A percentile compares a stretch with the other conserved stretches of the same genome.
Conservation (phyloP, 2,797 vertebrate species). For the Periophthalmus magnuspinnatus region DNA sequence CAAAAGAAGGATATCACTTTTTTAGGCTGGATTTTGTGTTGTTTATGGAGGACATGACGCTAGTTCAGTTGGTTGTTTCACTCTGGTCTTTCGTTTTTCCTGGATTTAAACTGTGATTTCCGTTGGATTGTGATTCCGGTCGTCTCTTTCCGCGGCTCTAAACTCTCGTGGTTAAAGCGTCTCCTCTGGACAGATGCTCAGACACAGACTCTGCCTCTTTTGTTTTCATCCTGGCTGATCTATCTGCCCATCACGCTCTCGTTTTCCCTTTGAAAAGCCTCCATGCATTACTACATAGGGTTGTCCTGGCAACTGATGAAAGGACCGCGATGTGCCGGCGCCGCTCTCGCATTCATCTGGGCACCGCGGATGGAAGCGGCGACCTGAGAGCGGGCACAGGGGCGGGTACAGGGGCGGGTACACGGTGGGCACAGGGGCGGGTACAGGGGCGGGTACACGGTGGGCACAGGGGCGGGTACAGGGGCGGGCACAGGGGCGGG, state of each 20-base stretch:
- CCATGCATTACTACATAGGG: slow-evolving; percentile 36
- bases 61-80: no score
- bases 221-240: slow-evolving; percentile 3
- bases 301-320: slow-evolving; percentile 57
- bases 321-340: slow-evolving; percentile 31
- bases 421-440: no score
- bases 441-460: not conserved
- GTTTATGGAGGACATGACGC: no score
- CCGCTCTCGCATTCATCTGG: slow-evolving; percentile 28
- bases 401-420: no score
- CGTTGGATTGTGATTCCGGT: no score
- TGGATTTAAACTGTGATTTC: no score
- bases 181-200: not conserved
- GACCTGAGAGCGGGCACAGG: slow-evolving; percentile 13
- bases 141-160: not conserved
- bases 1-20: no score
- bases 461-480: slow-evolving; percentile 2
- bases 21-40: no score
- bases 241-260: slow-evolving; percentile 21
- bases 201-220: not conserved
- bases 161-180: slow-evolving; percentile 3
- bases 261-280: slow-evolving; percentile 10
- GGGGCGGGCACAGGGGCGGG: not conserved
- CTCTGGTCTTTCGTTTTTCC: no score
- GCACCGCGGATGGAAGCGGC: slow-evolving; percentile 20